Evolutionary conservation across 1,140 invertebrate species (phyloP).

Genomic region (Sycobia sp.): DNA sequence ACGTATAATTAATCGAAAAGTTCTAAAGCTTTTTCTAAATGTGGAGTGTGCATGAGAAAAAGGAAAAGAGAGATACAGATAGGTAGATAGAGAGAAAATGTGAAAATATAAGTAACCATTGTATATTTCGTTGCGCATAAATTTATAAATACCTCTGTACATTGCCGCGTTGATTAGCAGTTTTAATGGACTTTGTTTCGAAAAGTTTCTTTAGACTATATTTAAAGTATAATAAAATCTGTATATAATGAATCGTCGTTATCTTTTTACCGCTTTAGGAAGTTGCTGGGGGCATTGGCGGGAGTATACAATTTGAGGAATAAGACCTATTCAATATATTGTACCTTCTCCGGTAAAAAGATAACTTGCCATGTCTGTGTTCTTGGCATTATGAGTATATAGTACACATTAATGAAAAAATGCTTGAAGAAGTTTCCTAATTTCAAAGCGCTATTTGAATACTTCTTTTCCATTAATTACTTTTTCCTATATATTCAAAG

Average conservation of each 20-base stretch:
- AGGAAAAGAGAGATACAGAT: too few relatives aligned
- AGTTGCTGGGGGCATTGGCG: not conserved
- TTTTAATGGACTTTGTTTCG: conserved; percentile 23
- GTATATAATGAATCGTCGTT: conserved; percentile 28
- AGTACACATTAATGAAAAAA: not conserved
- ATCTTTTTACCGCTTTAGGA: conserved; percentile 23
- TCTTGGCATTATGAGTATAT: conserved; percentile 21
- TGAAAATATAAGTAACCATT: conserved; percentile 37
- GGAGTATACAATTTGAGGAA: not conserved
- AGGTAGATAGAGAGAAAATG: too few relatives aligned
- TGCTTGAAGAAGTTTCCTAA: conserved; percentile 10
- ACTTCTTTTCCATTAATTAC: not conserved
- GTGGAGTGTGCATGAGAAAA: too few relatives aligned
- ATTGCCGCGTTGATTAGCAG: conserved; percentile 33
- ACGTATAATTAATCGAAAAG: conserved; percentile 23
- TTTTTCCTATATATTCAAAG: not conserved
- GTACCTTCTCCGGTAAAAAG: not conserved
- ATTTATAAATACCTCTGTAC: conserved; percentile 38
- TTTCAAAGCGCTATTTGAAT: not conserved
- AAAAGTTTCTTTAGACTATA: conserved; percentile 23
- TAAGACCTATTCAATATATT: not conserved
- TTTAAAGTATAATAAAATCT: conserved; percentile 27
- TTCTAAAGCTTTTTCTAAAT: conserved; percentile 31
- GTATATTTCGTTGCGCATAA: conserved; percentile 52
- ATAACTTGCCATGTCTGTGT: conserved; percentile 31